Base-by-base conservation (phyloP, 2,888 invertebrate genomes). In the Drosophila kambysellisi region DNA sequence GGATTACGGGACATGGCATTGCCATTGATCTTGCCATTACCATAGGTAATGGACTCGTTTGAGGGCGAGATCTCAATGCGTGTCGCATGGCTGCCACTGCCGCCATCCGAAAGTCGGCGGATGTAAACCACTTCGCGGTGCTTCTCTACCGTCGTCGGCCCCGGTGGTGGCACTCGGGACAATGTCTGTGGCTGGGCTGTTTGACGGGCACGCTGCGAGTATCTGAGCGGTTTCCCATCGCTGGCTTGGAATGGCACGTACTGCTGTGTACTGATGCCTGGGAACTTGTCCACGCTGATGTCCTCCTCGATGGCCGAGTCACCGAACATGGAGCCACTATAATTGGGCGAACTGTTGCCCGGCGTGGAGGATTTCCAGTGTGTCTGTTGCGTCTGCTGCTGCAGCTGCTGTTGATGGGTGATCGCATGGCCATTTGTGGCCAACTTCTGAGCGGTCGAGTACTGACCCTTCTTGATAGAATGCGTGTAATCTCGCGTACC, bases 271-370 rank as follows among this genome's bases (percentile, higher is more conserved):
- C 57, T 57, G 59, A 93, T 91, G 50, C 91, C 92, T 4, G 93
- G 92, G 81, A 92, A 93, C 82, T 93, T 93, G 48, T 92, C 93
- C 46, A 93, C 92, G 70, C 93, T 93, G 50, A 93, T 93, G 60
- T 93, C 93, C 65, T 93, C 93, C 76, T 93, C 93, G 35, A 93
- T 93, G 50, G 93, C 93, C 8, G 93, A 93, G 73, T 93, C 93
- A 20, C 93, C 93, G 59, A 93, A 93, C 75, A 93, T 92, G 29
- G 93, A 93, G 41, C 93, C 93, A 70, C 93, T 93, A 65, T 93
- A 93, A 74, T 93, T 93, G 20, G 93, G 93, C 5, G 93, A 93
- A 57, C 92, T 93, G 37, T 92, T 93, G 30, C 93, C 93, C 3
- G 93, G 92, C 12, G 93, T 93, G 2, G 93, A 93, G 4, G 91